These are phyloP conservation scores for Misgurnus mizolepis DNA, from an alignment of 2,113 vertebrate genomes.

Conservation along the genomic window DNA sequence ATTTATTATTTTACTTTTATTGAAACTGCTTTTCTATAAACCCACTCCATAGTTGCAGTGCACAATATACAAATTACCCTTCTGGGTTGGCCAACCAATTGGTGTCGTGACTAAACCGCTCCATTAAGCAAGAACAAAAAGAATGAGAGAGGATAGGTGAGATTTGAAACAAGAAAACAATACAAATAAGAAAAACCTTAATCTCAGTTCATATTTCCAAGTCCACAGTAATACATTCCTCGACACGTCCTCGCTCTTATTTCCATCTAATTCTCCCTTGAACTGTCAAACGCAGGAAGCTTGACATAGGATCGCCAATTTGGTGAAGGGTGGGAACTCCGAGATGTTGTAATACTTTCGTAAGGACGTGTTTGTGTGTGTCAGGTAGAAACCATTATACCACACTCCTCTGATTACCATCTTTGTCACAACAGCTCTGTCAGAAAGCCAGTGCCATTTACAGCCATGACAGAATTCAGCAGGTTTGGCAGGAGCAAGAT, in stretches of 20 bases:
- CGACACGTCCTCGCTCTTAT: not conserved
- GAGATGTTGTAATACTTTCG: constrained; percentile 2
- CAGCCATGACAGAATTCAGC: constrained; percentile 13
- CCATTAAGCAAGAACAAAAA: too few species aligned
- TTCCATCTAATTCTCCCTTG: not conserved
- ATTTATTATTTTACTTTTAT: too few species aligned
- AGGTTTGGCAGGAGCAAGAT: constrained; percentile 27
- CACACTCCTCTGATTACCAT: constrained; percentile 35
- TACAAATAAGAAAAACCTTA: not conserved
- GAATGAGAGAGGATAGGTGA: too few species aligned
- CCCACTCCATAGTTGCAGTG: too few species aligned
- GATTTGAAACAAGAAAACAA: not conserved
- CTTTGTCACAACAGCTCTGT: constrained; percentile 23
- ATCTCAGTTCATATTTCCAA: not conserved
- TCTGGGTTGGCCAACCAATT: too few species aligned
- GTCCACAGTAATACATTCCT: not conserved
- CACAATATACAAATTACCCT: too few species aligned
- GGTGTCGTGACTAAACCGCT: too few species aligned
- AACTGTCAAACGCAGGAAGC: not conserved
- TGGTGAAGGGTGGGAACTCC: constrained; percentile 19
- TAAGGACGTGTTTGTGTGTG: constrained; percentile 8
- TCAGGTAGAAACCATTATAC: constrained; percentile 16
- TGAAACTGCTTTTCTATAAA: too few species aligned
- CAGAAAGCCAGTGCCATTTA: constrained; percentile 21
- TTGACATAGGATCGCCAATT: not conserved